Evolutionary conservation across 2,113 vertebrate species (phyloP).

Genomic region (Xiphophorus maculatus): DNA sequence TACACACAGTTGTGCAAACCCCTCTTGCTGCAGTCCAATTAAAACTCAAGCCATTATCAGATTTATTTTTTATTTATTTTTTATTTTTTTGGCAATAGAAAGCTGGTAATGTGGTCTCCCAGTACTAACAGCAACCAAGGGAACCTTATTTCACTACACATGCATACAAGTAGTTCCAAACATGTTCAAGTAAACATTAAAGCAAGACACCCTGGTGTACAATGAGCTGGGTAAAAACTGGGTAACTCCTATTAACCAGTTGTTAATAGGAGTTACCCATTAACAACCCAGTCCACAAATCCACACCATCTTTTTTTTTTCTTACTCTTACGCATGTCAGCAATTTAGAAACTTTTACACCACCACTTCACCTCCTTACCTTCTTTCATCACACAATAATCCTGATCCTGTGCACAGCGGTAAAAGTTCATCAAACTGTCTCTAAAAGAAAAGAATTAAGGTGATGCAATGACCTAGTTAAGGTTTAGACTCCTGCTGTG

Average conservation of each 20-base stretch:
- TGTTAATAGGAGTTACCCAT: background rate
- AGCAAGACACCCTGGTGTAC: background rate
- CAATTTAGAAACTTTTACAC: background rate
- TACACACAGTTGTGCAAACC: no score
- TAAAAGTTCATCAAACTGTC: background rate
- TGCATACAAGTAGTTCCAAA: no score
- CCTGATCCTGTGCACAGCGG: background rate
- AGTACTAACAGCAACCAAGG: no score
- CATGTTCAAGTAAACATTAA: background rate
- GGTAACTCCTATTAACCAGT: no score
- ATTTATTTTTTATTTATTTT: no score
- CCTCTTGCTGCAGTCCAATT: no score
- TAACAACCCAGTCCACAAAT: background rate
- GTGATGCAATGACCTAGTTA: background rate
- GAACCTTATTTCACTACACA: no score
- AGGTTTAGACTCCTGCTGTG: background rate
- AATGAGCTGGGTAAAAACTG: background rate
- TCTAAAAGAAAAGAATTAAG: background rate
- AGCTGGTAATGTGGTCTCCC: no score
- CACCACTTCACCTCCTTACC: background rate
- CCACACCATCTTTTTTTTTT: background rate
- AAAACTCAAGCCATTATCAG: no score
- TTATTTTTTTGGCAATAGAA: no score
- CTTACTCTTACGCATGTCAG: background rate
- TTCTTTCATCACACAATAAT: background rate